Base-by-base conservation (phyloP, 2,888 invertebrate species). In the Lycophotia porphyrea region DNA sequence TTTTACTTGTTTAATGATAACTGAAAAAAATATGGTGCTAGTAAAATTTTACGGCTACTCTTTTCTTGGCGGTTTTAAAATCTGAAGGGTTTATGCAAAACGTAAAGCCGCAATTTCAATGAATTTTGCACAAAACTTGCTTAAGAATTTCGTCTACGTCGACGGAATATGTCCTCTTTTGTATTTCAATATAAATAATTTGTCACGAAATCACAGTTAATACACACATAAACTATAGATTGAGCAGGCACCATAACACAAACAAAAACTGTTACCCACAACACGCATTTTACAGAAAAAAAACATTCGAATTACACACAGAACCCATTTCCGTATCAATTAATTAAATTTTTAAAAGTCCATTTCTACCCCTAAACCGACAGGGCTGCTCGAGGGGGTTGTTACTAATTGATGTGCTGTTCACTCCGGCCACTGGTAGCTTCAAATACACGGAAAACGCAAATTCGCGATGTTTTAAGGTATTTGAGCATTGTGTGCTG, bases 271-370 rank as follows among this genome's bases (percentile, higher is more conserved):
- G 58, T 18, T 63, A 55, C 36, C 47, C 47, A 39, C 15, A 36
- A 44, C 7, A 47, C 18, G 15, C 27, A 58, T 60, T 65, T 60
- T 18, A 67, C 60, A 58, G 34, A 74, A 82, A 76, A 31, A 73
- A 76, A 31, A 73, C 68, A 84, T 47, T 49, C 61, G n/a, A 73
- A 78, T 73, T 67, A 78, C 52, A 75, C 21, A 73, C 66, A 58
- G 31, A 70, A 73, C 60, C 74, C 72, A 73, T 73, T 71, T 61
- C 65, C 55, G 65, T 64, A 70, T 71, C 80, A 81, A 84, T 88
- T 87, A 86, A 88, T 87, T 88, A 87, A 81, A 78, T 58, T 81
- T 78, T 76, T 63, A 79, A 81, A 87, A 74, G 72, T 77, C 75
- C 80, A 80, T 87, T 84, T 81, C 67, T 49, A 44, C 47, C 84